Percentiles rank a stretch among this genome's conserved stretches.
phyloP scores from a whole-genome alignment of 2,113 vertebrate species.

The Glaucomys volans region DNA sequence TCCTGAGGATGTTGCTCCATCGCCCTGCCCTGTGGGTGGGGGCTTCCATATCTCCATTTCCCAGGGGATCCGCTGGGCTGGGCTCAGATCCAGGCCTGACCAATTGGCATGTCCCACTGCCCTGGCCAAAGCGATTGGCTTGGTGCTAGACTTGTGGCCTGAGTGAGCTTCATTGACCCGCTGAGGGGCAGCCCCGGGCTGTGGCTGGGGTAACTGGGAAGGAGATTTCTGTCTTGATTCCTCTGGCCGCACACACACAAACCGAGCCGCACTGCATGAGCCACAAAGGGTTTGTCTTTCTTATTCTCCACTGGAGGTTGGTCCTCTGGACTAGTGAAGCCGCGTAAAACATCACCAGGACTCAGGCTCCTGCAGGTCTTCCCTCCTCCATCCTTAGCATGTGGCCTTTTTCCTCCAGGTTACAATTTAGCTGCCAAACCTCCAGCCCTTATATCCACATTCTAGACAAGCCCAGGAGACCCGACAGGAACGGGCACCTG shows the following conservation, averaged over 20 bases:
- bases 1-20: not conserved
- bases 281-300: not conserved
- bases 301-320: not conserved
- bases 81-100: not conserved
- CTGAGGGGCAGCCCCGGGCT: not conserved
- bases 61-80: not conserved
- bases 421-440: not conserved
- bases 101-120: rapidly evolving
- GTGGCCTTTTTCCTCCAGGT: not conserved
- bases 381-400: not conserved
- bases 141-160: not conserved
- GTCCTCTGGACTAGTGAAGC: not conserved
- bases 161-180: no score
- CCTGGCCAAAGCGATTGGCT: not conserved
- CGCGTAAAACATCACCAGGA: no score
- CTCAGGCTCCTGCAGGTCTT: not conserved
- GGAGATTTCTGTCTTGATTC: not conserved
- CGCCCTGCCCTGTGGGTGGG: no score
- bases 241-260: not conserved
- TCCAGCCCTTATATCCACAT: not conserved
- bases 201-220: not conserved
- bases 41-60: not conserved
- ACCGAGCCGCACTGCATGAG: not conserved
- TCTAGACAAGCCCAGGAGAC: not conserved
- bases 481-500: not conserved